phyloP scores from a whole-genome alignment of 2,888 invertebrate species.

The Troides helena region DNA sequence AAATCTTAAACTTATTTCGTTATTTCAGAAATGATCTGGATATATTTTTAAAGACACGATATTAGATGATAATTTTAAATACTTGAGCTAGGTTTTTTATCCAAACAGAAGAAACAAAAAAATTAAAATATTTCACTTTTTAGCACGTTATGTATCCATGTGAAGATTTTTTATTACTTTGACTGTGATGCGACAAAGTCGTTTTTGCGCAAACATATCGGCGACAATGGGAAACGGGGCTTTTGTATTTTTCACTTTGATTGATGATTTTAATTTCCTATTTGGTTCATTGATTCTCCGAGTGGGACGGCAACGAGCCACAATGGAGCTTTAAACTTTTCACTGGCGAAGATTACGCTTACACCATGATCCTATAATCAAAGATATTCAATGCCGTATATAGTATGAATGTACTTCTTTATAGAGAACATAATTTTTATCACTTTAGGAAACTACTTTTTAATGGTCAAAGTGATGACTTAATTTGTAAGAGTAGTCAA shows the following conservation, averaged over 20 bases:
- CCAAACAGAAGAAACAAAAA: neutral
- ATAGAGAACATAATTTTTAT: too few relatives aligned
- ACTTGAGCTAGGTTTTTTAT: too few relatives aligned
- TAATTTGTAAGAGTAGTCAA: too few relatives aligned
- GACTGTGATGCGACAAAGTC: conserved; percentile 79
- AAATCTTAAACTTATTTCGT: too few relatives aligned
- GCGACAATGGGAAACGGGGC: conserved; percentile 76
- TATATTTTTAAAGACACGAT: too few relatives aligned
- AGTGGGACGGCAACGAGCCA: conserved; percentile 35
- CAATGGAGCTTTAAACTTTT: conserved; percentile 26
- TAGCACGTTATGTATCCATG: conserved; percentile 43
- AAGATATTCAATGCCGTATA: neutral
- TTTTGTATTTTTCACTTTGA: conserved; percentile 79
- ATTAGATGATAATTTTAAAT: too few relatives aligned
- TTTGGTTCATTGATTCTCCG: conserved; percentile 65
- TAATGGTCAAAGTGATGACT: too few relatives aligned
- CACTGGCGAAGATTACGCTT: conserved; percentile 9
- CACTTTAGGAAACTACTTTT: too few relatives aligned
- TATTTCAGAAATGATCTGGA: too few relatives aligned
- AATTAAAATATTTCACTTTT: conserved; percentile 36
- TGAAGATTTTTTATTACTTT: conserved; percentile 75
- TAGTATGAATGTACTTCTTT: too few relatives aligned
- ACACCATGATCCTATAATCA: neutral
- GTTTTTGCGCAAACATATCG: conserved; percentile 80
- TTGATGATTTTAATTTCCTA: conserved; percentile 80